Conservation (phyloP, 2,113 vertebrate species). For the human region DNA sequence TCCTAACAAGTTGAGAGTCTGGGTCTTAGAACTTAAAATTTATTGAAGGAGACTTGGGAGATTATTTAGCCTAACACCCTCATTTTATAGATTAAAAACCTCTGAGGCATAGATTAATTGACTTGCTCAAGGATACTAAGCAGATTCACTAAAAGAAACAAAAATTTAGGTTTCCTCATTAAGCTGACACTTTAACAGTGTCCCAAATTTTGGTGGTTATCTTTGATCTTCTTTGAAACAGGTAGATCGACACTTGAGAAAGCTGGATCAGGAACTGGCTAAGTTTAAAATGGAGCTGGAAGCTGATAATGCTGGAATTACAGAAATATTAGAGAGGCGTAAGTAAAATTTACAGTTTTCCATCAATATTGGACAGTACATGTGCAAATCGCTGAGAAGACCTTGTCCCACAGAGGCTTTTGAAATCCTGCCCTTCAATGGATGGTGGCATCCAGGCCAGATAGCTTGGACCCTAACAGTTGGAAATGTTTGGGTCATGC, state of each 20-base stretch:
- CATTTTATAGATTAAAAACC: slow-evolving; percentile 28
- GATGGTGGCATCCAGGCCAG: not conserved
- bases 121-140: slow-evolving; percentile 26
- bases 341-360: slow-evolving; percentile 81
- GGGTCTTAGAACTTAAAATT: slow-evolving; percentile 45
- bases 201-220: slow-evolving; percentile 70
- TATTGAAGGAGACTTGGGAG: not conserved
- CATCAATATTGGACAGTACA: slow-evolving; percentile 19
- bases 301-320: slow-evolving; percentile 99
- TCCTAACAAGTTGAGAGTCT: slow-evolving; percentile 21
- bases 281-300: slow-evolving; percentile 99
- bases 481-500: not conserved
- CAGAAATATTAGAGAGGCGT: slow-evolving; percentile 98
- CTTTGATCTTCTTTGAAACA: slow-evolving; percentile 83
- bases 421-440: not conserved
- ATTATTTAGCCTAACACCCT: not conserved
- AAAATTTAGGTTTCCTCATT: slow-evolving; percentile 48
- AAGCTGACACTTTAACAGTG: slow-evolving; percentile 57
- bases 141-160: slow-evolving; percentile 18
- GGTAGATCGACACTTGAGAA: slow-evolving; percentile 98
- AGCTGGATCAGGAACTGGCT: slow-evolving; percentile 98
- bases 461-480: not conserved
- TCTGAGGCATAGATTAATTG: not conserved
- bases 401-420: not conserved
- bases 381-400: not conserved